A percentile compares a stretch with the other conserved stretches of the same genome.
Conservation (phyloP, 92 coral and sea anemone genomes). For the Zoanthus sociatus region DNA sequence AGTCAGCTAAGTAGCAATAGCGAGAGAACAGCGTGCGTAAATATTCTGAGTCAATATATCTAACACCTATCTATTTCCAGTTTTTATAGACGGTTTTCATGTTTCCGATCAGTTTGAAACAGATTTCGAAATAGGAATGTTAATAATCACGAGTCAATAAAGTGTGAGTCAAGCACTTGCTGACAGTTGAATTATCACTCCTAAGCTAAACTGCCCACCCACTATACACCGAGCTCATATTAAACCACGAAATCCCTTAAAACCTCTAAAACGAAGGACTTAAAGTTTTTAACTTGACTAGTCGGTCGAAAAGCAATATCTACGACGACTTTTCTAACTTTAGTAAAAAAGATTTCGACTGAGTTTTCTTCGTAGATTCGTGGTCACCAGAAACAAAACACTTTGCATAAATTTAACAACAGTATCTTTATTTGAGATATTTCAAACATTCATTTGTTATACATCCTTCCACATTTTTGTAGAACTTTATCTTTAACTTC, state of each 20-base stretch:
- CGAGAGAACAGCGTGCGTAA: background rate
- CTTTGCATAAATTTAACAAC: conserved; percentile 46
- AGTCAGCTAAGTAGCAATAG: conserved; percentile 7
- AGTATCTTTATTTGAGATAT: conserved; percentile 33
- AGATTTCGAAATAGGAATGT: conserved; percentile 6
- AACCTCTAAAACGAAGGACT: background rate
- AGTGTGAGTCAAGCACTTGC: conserved; percentile 15
- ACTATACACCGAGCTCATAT: background rate
- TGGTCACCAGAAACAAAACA: conserved; percentile 4
- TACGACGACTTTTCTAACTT: conserved; percentile 14
- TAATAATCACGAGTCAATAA: conserved; percentile 5
- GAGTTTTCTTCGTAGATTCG: background rate
- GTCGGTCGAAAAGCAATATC: conserved; percentile 34
- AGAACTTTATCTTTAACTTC: conserved; percentile 23
- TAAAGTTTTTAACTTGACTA: conserved; percentile 18
- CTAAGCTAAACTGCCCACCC: conserved; percentile 34
- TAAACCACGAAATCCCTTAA: conserved; percentile 41
- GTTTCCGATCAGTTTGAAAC: conserved; percentile 25
- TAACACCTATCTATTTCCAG: conserved; percentile 17
- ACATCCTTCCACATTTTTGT: conserved; percentile 16
- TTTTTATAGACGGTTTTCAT: background rate
- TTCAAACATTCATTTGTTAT: conserved; percentile 27
- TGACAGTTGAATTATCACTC: conserved; percentile 40
- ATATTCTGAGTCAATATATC: conserved; percentile 9
- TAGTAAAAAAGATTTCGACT: background rate